A percentile compares a stretch with the other conserved stretches of the same genome.
Evolutionary conservation across 2,113 vertebrate genomes (phyloP).

Genomic region (Picathartes gymnocephalus): DNA sequence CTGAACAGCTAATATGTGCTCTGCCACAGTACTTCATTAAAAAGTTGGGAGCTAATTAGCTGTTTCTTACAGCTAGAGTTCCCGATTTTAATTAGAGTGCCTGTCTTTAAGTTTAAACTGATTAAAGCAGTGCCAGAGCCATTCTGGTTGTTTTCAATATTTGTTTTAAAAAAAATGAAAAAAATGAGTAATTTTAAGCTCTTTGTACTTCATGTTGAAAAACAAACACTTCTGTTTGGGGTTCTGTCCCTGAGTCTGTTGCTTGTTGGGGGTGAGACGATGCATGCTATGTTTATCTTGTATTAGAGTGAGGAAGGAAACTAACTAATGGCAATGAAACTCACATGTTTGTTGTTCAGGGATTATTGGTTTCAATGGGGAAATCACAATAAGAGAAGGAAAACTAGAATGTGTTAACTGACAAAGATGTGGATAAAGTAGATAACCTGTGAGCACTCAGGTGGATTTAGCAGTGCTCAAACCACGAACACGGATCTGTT

Average conservation of each 20-base stretch:
- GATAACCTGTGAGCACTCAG: background rate
- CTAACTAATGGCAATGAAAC: background rate
- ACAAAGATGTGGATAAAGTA: background rate
- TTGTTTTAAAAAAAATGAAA: background rate
- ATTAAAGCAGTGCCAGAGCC: conserved; percentile 8
- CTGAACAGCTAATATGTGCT: background rate
- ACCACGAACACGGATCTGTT: background rate
- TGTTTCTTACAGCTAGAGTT: background rate
- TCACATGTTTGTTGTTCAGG: background rate
- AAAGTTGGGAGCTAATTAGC: conserved; percentile 39
- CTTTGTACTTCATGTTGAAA: background rate
- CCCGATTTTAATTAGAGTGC: conserved; percentile 46
- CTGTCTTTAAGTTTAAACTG: conserved; percentile 12
- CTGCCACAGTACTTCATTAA: background rate
- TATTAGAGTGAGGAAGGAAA: background rate
- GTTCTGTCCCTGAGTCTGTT: background rate
- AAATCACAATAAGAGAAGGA: background rate
- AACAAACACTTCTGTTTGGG: background rate
- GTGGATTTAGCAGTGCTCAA: background rate
- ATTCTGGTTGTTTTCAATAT: background rate
- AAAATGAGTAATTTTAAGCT: background rate
- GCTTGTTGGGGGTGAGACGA: background rate
- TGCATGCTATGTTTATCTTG: background rate
- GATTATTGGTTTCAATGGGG: background rate
- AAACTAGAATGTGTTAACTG: background rate